Conservation (phyloP, 2,113 vertebrate species). For the Rhinopomastus cyanomelas region DNA sequence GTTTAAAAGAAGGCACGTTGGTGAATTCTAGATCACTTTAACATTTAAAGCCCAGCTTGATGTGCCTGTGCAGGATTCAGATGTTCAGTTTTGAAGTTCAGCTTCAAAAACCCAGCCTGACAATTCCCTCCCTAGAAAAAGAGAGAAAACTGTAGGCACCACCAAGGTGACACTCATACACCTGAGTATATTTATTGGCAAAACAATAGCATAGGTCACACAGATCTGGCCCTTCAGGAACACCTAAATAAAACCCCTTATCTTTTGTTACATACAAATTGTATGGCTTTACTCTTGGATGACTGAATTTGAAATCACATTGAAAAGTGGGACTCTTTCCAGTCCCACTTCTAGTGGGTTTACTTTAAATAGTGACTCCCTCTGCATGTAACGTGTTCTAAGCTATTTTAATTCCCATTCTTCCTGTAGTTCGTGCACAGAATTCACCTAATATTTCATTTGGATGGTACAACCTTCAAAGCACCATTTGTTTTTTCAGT, state of each 20-base stretch:
- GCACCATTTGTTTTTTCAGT: conserved; percentile 36
- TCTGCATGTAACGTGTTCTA: neutral
- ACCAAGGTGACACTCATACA: conserved; percentile 1
- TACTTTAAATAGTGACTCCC: conserved; percentile 10
- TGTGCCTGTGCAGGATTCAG: neutral
- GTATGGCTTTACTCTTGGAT: neutral
- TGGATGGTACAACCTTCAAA: conserved; percentile 58
- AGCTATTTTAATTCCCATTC: conserved; percentile 37
- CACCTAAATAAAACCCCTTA: neutral
- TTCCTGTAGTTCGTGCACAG: neutral
- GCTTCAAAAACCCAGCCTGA: neutral
- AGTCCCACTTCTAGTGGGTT: conserved; percentile 2
- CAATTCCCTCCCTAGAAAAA: neutral
- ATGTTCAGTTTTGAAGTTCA: neutral
- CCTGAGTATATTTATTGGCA: neutral
- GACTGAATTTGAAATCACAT: conserved; percentile 15
- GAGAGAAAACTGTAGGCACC: neutral
- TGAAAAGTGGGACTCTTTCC: conserved; percentile 6
- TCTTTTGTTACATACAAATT: neutral
- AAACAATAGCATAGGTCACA: neutral
- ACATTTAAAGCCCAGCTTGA: neutral
- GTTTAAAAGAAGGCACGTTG: neutral
- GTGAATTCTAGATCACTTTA: neutral
- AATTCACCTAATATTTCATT: conserved; percentile 60
- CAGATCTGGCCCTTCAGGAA: conserved; percentile 5